These are phyloP conservation scores for Xiphorhynchus elegans DNA, from an alignment of 2,113 vertebrate species.

Conservation along the genomic window DNA sequence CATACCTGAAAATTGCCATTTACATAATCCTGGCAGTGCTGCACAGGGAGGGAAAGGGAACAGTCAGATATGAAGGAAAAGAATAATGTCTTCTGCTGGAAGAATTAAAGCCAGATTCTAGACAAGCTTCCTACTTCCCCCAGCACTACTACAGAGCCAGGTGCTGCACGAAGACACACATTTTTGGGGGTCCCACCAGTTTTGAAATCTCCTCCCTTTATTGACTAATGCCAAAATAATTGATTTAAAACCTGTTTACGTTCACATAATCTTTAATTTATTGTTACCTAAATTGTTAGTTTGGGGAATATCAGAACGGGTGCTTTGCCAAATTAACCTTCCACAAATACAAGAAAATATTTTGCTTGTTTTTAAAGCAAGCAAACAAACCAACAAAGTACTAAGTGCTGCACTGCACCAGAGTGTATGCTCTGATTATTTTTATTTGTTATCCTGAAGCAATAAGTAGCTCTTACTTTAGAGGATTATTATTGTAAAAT, in stretches of 20 bases:
- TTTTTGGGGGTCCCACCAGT: background rate
- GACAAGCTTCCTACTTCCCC: background rate
- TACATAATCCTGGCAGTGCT: background rate
- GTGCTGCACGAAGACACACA: background rate
- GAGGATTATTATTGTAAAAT: background rate
- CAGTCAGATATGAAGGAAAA: background rate
- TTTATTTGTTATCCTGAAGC: no score
- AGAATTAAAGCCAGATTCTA: background rate
- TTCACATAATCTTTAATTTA: background rate
- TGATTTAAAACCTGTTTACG: background rate
- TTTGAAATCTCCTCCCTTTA: background rate
- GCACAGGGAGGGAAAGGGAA: background rate
- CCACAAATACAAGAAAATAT: background rate
- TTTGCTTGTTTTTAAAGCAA: background rate
- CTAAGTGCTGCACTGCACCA: background rate
- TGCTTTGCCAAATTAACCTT: background rate
- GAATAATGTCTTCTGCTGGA: background rate
- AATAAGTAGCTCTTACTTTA: background rate
- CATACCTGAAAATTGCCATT: background rate
- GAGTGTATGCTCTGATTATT: background rate
- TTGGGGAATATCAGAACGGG: background rate
- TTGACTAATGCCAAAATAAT: background rate
- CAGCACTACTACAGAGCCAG: background rate
- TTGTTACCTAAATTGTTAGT: background rate
- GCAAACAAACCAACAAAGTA: accelerated